A percentile compares a stretch with the other conserved stretches of the same genome.
phyloP scores from a whole-genome alignment of 2,113 vertebrate genomes.

The Salvator merianae region DNA sequence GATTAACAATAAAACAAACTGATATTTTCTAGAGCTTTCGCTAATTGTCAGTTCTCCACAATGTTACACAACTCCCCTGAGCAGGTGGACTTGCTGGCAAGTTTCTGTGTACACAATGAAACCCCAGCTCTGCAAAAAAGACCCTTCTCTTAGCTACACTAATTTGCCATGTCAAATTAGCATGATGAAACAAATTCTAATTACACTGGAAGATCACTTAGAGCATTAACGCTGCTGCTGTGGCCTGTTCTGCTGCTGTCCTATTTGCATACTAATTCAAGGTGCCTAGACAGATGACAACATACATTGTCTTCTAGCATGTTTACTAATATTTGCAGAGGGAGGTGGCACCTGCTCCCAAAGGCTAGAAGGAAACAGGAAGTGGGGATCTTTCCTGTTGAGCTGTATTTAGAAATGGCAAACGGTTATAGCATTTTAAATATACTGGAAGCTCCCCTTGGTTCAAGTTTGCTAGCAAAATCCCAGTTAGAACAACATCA shows the following conservation, averaged over 20 bases:
- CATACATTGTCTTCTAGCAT: slow-evolving; percentile 49
- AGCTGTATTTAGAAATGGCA: slow-evolving; percentile 35
- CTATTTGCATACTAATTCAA: slow-evolving; percentile 60
- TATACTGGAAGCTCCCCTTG: neutral
- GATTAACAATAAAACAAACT: slow-evolving; percentile 59
- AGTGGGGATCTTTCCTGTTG: slow-evolving; percentile 23
- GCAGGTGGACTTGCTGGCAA: slow-evolving; percentile 54
- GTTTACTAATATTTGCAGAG: slow-evolving; percentile 50
- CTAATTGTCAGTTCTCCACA: slow-evolving; percentile 61
- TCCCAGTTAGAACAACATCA: neutral
- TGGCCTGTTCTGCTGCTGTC: slow-evolving; percentile 56
- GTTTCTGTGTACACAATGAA: slow-evolving; percentile 59
- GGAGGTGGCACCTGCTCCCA: slow-evolving; percentile 62
- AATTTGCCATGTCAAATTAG: slow-evolving; percentile 78
- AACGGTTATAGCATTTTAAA: slow-evolving; percentile 26
- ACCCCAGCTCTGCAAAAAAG: slow-evolving; percentile 56
- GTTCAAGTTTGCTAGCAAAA: neutral
- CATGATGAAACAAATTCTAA: slow-evolving; percentile 77
- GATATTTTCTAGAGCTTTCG: slow-evolving; percentile 65
- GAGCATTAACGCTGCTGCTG: slow-evolving; percentile 59
- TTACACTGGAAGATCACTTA: slow-evolving; percentile 72
- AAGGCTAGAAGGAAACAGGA: slow-evolving; percentile 46
- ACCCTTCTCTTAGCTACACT: slow-evolving; percentile 70
- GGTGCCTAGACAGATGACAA: slow-evolving; percentile 54
- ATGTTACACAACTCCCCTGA: slow-evolving; percentile 49